Conservation (phyloP, 2,888 invertebrate genomes). For the Xestia rhomboidea region DNA sequence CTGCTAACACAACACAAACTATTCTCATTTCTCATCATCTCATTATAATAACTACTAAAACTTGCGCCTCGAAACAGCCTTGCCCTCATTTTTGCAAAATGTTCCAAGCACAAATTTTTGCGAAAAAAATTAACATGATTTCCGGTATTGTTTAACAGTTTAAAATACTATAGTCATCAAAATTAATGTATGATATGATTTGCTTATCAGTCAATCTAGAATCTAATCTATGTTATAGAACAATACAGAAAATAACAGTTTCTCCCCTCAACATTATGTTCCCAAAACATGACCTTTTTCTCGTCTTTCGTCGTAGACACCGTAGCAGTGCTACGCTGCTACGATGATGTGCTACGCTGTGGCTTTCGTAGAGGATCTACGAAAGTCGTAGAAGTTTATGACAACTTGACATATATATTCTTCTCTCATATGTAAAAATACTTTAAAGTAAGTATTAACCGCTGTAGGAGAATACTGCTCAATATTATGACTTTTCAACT, state of each 20-base stretch:
- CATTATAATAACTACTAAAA: background rate
- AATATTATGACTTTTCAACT: background rate
- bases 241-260: constrained; percentile 1
- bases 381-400: background rate
- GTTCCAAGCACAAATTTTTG: background rate
- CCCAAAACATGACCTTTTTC: background rate
- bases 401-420: background rate
- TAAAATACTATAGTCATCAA: constrained; percentile 19
- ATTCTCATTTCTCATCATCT: background rate
- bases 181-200: constrained; percentile 11
- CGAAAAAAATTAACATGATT: background rate
- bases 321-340: constrained; percentile 36
- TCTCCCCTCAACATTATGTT: background rate
- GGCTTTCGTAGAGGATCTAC: constrained; percentile 15
- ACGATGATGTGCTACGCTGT: constrained; percentile 20
- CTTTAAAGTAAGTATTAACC: background rate
- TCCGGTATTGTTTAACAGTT: constrained; percentile 28
- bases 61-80: background rate
- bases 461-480: background rate
- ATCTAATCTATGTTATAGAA: constrained; percentile 15
- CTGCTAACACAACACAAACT: background rate
- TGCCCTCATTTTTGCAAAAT: background rate
- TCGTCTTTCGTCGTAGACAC: constrained; percentile 2
- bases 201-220: constrained; percentile 21
- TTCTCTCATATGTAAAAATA: background rate